Conservation (phyloP, 2,113 vertebrate species). For the Emberiza fucata region DNA sequence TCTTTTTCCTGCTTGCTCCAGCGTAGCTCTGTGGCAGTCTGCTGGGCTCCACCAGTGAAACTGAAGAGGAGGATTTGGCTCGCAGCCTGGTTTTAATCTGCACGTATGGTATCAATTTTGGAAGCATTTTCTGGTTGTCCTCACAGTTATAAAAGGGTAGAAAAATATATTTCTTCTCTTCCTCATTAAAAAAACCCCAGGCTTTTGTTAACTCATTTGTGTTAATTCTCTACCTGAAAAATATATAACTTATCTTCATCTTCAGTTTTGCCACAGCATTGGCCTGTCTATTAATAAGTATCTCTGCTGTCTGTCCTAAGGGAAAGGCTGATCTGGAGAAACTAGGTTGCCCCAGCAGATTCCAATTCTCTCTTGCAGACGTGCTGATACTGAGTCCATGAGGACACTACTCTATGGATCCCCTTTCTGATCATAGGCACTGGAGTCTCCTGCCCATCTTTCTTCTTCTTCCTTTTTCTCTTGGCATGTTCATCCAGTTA, state of each 20-base stretch:
- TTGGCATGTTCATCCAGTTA: neutral
- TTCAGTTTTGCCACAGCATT: neutral
- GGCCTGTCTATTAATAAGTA: neutral
- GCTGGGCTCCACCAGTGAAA: constrained; percentile 47
- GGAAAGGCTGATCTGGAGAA: neutral
- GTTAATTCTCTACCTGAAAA: neutral
- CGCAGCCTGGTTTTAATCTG: constrained; percentile 52
- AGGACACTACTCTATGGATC: neutral
- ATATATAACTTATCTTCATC: neutral
- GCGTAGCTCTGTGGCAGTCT: constrained; percentile 24
- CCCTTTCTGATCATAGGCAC: neutral
- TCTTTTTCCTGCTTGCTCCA: constrained; percentile 22
- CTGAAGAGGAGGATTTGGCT: constrained; percentile 59
- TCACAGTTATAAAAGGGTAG: constrained; percentile 50
- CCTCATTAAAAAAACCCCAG: neutral
- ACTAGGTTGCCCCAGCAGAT: neutral
- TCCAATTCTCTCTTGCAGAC: neutral
- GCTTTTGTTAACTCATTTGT: constrained; percentile 7
- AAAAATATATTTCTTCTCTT: constrained; percentile 44
- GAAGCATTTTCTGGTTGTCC: constrained; percentile 63
- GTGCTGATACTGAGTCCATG: neutral
- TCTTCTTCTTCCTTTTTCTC: neutral
- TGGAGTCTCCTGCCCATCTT: neutral
- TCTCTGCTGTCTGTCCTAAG: neutral
- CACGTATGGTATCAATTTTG: constrained; percentile 67